phyloP scores from a whole-genome alignment of 2,888 invertebrate species.

The Drosophila differens region DNA sequence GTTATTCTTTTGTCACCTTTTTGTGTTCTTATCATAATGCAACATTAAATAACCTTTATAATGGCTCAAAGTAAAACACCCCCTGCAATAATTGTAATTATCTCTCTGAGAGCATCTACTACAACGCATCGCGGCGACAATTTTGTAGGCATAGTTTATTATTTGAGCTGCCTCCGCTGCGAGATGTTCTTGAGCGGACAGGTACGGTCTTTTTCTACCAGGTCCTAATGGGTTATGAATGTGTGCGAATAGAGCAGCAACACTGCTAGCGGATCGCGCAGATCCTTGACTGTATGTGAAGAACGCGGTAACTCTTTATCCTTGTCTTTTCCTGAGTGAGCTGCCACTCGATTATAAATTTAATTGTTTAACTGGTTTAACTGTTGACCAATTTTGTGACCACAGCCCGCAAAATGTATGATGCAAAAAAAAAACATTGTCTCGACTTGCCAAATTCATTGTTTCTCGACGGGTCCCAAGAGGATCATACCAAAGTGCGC shows the following conservation, averaged over 20 bases:
- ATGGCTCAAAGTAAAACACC: conserved; percentile 44
- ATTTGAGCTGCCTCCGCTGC: neutral
- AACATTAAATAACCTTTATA: conserved; percentile 33
- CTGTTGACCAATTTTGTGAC: too few species aligned
- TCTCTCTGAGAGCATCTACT: neutral
- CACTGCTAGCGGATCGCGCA: too few species aligned
- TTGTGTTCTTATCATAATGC: conserved; percentile 47
- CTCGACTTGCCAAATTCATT: too few species aligned
- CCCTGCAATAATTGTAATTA: conserved; percentile 50
- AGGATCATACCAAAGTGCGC: neutral
- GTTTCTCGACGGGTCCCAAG: too few species aligned
- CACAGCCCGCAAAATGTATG: too few species aligned
- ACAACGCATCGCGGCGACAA: too few species aligned
- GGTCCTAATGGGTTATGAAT: neutral
- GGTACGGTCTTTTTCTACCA: neutral
- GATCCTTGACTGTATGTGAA: neutral
- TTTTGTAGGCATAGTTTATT: neutral
- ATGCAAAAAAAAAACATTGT: too few species aligned
- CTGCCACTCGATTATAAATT: too few species aligned
- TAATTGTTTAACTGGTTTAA: too few species aligned
- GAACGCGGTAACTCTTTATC: neutral
- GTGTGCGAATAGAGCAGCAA: neutral
- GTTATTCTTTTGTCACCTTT: conserved; percentile 37
- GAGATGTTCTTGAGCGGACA: neutral
- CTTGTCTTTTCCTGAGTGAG: neutral